Conservation (phyloP, 1,140 invertebrate species). For the Phocides pigmalion region DNA sequence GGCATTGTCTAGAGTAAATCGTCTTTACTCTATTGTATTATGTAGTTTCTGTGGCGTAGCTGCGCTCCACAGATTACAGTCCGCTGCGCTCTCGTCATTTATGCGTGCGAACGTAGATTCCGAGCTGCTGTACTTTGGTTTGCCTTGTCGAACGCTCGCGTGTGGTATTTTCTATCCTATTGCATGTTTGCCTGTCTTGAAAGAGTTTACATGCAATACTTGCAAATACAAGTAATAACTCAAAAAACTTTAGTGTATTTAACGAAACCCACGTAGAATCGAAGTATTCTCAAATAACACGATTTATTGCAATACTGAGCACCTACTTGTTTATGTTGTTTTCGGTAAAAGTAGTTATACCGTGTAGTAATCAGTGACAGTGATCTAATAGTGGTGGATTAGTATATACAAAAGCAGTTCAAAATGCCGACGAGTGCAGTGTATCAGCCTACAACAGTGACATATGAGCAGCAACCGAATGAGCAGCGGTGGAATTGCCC, state of each 20-base stretch:
- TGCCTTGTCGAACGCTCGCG: neutral
- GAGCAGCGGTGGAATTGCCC: conserved; percentile 83
- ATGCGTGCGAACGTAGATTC: too few relatives aligned
- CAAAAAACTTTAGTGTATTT: neutral
- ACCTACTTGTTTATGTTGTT: conserved; percentile 6
- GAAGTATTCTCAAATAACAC: neutral
- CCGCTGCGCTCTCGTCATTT: too few relatives aligned
- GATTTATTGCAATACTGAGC: neutral
- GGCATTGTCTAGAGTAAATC: too few relatives aligned
- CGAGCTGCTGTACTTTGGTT: too few relatives aligned
- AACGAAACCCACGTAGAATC: neutral
- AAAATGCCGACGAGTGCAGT: conserved; percentile 87
- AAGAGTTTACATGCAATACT: neutral
- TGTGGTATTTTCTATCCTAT: neutral
- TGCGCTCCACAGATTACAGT: too few relatives aligned
- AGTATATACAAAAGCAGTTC: conserved; percentile 33
- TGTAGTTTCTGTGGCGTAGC: too few relatives aligned
- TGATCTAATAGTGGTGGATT: conserved; percentile 13
- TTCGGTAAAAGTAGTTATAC: conserved; percentile 35
- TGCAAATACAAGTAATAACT: neutral
- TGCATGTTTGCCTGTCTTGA: neutral
- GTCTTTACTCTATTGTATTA: too few relatives aligned
- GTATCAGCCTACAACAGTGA: conserved; percentile 89
- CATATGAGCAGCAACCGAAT: conserved; percentile 86
- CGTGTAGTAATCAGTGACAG: conserved; percentile 38